These are phyloP conservation scores for Fragum whitleyi DNA, from an alignment of 2,888 invertebrate genomes.

Conservation along the genomic window DNA sequence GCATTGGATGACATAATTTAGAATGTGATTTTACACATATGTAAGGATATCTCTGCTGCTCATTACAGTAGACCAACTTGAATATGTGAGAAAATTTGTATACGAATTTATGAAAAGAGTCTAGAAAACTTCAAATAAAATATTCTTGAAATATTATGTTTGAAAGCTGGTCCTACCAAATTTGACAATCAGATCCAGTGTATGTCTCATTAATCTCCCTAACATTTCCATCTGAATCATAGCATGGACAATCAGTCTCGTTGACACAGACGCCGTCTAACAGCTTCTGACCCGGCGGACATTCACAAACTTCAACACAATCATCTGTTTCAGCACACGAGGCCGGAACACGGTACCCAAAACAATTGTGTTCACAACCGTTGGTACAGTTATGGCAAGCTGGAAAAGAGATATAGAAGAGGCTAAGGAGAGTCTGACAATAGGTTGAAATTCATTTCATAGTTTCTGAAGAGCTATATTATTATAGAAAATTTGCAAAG, in stretches of 20 bases:
- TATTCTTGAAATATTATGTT: too few relatives aligned
- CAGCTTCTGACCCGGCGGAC: neutral
- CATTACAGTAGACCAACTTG: too few relatives aligned
- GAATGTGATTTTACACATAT: too few relatives aligned
- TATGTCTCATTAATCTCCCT: slow-evolving; percentile 16
- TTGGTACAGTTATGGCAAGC: slow-evolving; percentile 4
- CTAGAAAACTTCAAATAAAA: too few relatives aligned
- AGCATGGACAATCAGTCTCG: slow-evolving; percentile 55
- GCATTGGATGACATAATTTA: too few relatives aligned
- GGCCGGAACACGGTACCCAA: slow-evolving; percentile 1
- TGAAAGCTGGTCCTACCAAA: too few relatives aligned
- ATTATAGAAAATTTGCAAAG: too few relatives aligned
- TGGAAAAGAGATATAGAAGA: neutral
- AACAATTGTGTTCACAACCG: slow-evolving; percentile 28
- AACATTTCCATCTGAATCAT: slow-evolving; percentile 30
- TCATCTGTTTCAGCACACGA: slow-evolving; percentile 27
- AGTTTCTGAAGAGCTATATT: neutral
- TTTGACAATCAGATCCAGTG: slow-evolving; percentile 29
- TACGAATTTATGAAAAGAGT: too few relatives aligned
- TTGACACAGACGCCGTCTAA: slow-evolving; percentile 36
- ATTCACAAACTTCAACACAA: slow-evolving; percentile 19
- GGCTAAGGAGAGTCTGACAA: too few relatives aligned
- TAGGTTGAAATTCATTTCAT: neutral
- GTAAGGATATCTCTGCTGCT: too few relatives aligned
- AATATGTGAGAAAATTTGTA: too few relatives aligned